Evolutionary conservation across 2,113 vertebrate species (phyloP).

Genomic region (Porphyrio hochstetteri): DNA sequence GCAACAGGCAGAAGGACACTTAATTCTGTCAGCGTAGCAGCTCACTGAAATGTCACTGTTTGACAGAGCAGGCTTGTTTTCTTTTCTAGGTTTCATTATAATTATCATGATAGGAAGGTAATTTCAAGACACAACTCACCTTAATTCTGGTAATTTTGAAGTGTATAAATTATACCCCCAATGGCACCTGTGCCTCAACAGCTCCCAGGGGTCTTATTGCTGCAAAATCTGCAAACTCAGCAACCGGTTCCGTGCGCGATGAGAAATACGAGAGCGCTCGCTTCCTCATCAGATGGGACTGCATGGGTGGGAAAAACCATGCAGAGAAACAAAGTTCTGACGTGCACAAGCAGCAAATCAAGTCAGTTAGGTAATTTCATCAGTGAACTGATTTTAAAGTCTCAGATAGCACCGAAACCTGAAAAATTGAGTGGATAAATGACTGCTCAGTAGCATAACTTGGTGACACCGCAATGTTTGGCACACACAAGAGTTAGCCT

Average conservation of each 20-base stretch:
- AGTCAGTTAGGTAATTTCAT: neutral
- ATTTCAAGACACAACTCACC: neutral
- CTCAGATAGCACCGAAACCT: neutral
- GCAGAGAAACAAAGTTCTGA: neutral
- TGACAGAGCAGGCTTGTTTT: neutral
- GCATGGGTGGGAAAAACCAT: neutral
- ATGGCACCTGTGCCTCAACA: neutral
- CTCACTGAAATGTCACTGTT: neutral
- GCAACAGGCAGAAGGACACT: neutral
- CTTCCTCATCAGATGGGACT: neutral
- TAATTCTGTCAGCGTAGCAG: neutral
- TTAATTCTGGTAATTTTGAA: neutral
- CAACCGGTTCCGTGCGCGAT: neutral
- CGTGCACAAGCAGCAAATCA: neutral
- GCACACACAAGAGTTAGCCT: neutral
- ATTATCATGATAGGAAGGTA: neutral
- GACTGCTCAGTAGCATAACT: neutral
- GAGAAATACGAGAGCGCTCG: fast-evolving
- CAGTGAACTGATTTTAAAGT: neutral
- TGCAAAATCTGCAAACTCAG: neutral
- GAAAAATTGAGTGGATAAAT: neutral
- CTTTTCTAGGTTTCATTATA: neutral
- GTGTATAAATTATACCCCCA: neutral
- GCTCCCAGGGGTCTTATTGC: neutral
- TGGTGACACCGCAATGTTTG: neutral